Percentiles rank a stretch among this genome's conserved stretches.
phyloP scores from a whole-genome alignment of 2,888 invertebrate species.

The Nezara viridula region DNA sequence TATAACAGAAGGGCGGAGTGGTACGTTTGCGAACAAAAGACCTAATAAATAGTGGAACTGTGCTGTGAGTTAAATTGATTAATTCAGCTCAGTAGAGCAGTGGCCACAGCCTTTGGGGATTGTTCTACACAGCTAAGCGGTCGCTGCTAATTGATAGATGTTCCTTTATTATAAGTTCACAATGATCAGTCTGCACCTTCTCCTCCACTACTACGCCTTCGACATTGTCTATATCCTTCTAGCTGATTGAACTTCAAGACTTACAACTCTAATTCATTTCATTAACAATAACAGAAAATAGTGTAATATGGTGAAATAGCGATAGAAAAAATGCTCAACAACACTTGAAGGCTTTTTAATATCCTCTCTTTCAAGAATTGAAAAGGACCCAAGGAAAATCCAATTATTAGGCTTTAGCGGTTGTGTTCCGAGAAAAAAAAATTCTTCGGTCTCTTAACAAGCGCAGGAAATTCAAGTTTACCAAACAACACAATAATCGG shows the following conservation, averaged over 20 bases:
- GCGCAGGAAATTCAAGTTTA: too few species aligned
- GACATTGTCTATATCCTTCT: not conserved
- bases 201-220: too few species aligned
- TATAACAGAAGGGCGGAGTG: not conserved
- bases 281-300: too few species aligned
- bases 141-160: slow-evolving; percentile 3
- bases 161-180: not conserved
- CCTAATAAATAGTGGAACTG: slow-evolving; percentile 12
- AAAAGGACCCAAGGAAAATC: too few species aligned
- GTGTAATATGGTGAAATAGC: too few species aligned
- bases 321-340: too few species aligned
- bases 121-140: not conserved
- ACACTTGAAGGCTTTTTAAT: too few species aligned
- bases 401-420: too few species aligned
- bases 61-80: slow-evolving; percentile 19
- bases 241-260: not conserved
- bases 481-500: too few species aligned
- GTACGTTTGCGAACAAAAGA: not conserved
- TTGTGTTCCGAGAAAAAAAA: too few species aligned
- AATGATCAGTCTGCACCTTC: not conserved
- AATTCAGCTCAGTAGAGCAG: not conserved
- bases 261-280: not conserved
- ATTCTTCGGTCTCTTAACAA: too few species aligned
- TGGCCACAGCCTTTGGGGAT: not conserved
- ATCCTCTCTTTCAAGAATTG: too few species aligned